phyloP scores from a whole-genome alignment of 2,113 vertebrate species.

The rat (Rattus norvegicus) region DNA sequence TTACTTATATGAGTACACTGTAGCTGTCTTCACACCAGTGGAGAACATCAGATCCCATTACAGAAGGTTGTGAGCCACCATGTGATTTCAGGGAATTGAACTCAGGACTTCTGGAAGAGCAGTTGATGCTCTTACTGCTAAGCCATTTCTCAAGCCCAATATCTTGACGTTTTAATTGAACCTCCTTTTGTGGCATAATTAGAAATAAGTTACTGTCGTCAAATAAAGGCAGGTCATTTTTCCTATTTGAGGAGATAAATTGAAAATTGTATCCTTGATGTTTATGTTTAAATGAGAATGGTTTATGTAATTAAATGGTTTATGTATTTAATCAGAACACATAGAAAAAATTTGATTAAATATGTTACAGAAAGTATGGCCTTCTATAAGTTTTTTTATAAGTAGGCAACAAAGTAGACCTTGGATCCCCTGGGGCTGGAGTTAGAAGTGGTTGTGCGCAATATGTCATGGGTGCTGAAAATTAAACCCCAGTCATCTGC shows the following conservation, averaged over 20 bases:
- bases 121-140: too few species aligned
- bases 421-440: not conserved
- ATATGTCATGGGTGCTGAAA: not conserved
- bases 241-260: not conserved
- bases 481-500: not conserved
- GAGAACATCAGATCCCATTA: too few species aligned
- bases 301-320: slow-evolving; percentile 34
- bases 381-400: not conserved
- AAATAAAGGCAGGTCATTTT: not conserved
- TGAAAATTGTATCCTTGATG: not conserved
- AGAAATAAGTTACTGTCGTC: not conserved
- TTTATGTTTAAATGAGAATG: slow-evolving; percentile 40
- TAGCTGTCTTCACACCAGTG: too few species aligned
- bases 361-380: not conserved
- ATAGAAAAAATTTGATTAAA: not conserved
- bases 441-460: not conserved
- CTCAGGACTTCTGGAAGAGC: too few species aligned
- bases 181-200: slow-evolving; percentile 32
- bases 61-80: too few species aligned
- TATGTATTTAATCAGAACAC: not conserved
- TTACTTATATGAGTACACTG: too few species aligned
- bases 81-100: too few species aligned
- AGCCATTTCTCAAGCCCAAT: not conserved
- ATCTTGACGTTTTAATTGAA: slow-evolving; percentile 16
- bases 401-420: not conserved